Evolutionary conservation across 2,797 vertebrate species (phyloP).

Genomic region (Chelonia mydas): DNA sequence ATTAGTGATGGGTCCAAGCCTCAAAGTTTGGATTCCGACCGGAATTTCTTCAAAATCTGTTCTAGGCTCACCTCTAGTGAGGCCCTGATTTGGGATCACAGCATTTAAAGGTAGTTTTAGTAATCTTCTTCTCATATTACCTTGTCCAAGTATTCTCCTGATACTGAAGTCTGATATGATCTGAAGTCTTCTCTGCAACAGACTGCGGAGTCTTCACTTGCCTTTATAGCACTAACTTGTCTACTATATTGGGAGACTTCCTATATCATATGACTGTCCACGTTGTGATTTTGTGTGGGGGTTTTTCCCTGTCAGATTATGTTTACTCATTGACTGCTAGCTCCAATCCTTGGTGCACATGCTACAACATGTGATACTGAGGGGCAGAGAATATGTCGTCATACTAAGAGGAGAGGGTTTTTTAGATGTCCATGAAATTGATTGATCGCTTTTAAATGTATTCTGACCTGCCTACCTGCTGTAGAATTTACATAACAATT

Average conservation of each 20-base stretch:
- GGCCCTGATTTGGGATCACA: not conserved
- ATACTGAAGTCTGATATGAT: not conserved
- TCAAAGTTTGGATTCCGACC: constrained; percentile 51
- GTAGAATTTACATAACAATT: not conserved
- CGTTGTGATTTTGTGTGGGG: not conserved
- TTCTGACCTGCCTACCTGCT: not conserved
- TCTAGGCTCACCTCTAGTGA: constrained; percentile 18
- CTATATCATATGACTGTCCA: not conserved
- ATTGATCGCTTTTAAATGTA: constrained; percentile 4
- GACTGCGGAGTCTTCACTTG: accelerated
- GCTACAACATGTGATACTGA: not conserved
- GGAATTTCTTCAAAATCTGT: constrained; percentile 42
- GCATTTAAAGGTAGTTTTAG: not conserved
- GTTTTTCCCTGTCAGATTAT: not conserved
- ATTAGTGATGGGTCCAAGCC: constrained; percentile 42
- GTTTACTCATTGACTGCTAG: not conserved
- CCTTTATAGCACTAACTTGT: not conserved
- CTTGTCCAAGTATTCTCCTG: constrained; percentile 1
- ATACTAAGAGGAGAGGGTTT: not conserved
- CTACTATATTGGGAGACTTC: not conserved
- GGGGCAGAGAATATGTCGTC: not conserved
- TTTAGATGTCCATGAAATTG: not conserved
- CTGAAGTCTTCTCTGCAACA: not conserved
- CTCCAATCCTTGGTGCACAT: not conserved
- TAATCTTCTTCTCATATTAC: constrained; percentile 33